Evolutionary conservation across 2,888 invertebrate genomes (phyloP).

Genomic region (Itoplectis maculator): DNA sequence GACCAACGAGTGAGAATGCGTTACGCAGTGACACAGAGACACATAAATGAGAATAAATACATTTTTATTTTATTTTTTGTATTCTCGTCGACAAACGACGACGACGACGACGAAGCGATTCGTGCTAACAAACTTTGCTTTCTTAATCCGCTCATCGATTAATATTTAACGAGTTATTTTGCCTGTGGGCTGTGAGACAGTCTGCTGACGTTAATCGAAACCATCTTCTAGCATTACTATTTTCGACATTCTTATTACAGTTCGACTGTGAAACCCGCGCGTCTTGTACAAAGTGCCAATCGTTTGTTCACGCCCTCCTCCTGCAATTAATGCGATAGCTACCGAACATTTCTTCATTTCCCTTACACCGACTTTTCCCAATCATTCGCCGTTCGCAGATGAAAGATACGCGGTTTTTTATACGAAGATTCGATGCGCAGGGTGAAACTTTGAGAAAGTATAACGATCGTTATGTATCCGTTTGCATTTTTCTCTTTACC

Average conservation of each 20-base stretch:
- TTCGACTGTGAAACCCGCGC: slow-evolving; percentile 4
- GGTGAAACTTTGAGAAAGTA: slow-evolving; percentile 34
- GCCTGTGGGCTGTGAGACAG: slow-evolving; percentile 23
- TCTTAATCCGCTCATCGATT: slow-evolving; percentile 41
- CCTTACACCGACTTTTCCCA: neutral
- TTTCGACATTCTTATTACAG: slow-evolving; percentile 6
- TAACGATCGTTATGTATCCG: slow-evolving; percentile 20
- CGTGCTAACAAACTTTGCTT: slow-evolving; percentile 19
- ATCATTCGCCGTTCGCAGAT: slow-evolving; percentile 17
- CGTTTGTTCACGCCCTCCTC: slow-evolving; percentile 44
- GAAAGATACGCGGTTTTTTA: slow-evolving; percentile 48
- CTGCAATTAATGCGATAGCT: slow-evolving; percentile 27
- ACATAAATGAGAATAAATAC: slow-evolving; percentile 1
- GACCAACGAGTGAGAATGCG: too few relatives aligned
- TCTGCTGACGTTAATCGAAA: slow-evolving; percentile 35
- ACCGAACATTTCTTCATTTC: neutral
- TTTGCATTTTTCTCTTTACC: slow-evolving; percentile 27
- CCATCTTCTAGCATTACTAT: slow-evolving; percentile 30
- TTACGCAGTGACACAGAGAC: neutral
- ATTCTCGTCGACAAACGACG: slow-evolving; percentile 31
- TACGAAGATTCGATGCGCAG: slow-evolving; percentile 46
- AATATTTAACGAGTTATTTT: slow-evolving; percentile 9
- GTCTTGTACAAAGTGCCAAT: slow-evolving; percentile 64
- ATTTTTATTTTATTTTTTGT: slow-evolving; percentile 19
- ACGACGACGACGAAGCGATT: too few relatives aligned